Evolutionary conservation across 2,797 vertebrate species (phyloP).

Genomic region (Onychomys leucogaster): DNA sequence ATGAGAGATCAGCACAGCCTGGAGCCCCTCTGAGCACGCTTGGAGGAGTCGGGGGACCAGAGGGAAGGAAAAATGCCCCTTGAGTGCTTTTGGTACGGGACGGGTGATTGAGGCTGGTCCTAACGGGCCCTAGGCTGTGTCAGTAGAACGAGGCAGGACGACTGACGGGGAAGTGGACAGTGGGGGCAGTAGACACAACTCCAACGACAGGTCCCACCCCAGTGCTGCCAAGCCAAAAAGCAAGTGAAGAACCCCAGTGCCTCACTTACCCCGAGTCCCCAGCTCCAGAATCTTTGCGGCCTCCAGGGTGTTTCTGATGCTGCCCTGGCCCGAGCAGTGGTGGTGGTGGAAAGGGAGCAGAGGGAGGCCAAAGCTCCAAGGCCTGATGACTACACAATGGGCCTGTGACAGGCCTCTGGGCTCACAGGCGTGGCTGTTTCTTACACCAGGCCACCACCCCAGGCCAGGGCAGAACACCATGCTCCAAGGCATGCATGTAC

Average conservation of each 20-base stretch:
- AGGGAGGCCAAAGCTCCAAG: neutral
- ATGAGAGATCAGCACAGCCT: accelerated
- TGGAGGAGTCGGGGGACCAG: neutral
- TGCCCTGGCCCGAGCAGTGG: neutral
- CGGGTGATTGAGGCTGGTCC: neutral
- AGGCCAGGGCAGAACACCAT: too few species aligned
- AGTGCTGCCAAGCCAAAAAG: neutral
- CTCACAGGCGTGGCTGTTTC: neutral
- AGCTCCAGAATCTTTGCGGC: neutral
- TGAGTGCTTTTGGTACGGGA: neutral
- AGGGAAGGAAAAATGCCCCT: neutral
- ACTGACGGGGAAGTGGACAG: neutral
- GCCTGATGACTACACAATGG: slow-evolving; percentile 35
- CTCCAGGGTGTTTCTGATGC: neutral
- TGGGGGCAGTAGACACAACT: neutral
- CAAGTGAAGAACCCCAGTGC: neutral
- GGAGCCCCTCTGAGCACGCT: neutral
- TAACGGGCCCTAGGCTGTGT: neutral
- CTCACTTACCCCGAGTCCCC: neutral
- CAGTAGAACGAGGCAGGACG: neutral
- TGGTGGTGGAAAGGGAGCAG: neutral
- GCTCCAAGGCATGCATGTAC: neutral
- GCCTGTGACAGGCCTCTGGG: neutral
- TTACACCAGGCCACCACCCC: neutral
- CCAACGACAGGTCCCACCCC: neutral